Evolutionary conservation across 2,888 invertebrate species (phyloP).

Genomic region (Leptopterna dolabrata): DNA sequence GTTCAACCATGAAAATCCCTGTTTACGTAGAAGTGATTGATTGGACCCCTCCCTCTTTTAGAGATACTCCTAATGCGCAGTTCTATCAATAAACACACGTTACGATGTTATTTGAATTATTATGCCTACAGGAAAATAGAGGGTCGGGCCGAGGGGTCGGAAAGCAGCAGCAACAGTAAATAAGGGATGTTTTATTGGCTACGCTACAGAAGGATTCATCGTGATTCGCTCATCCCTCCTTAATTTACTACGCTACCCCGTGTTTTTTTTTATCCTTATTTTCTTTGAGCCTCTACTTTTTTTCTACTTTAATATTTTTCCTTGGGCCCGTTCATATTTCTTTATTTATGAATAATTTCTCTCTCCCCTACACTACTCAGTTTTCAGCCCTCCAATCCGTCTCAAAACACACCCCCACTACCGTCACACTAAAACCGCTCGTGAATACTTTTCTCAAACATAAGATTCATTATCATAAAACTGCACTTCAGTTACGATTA

Average conservation of each 20-base stretch:
- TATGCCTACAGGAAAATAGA: slow-evolving; percentile 22
- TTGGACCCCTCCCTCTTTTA: background rate
- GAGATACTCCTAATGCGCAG: background rate
- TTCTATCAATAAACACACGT: slow-evolving; percentile 31
- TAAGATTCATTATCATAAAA: slow-evolving; percentile 21
- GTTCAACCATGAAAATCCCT: background rate
- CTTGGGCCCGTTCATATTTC: slow-evolving; percentile 7
- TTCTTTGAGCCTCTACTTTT: background rate
- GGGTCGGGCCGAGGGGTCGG: background rate
- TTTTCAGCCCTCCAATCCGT: slow-evolving; percentile 1
- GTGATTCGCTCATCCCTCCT: slow-evolving; percentile 48
- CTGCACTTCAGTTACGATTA: slow-evolving; percentile 11
- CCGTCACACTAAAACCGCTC: background rate
- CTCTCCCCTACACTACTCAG: background rate
- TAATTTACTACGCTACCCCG: slow-evolving; percentile 23
- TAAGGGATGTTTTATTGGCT: slow-evolving; percentile 49
- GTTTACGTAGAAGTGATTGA: slow-evolving; percentile 25
- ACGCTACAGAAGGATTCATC: slow-evolving; percentile 23
- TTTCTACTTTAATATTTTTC: background rate
- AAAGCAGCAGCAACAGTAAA: slow-evolving; percentile 18
- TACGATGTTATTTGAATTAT: slow-evolving; percentile 40
- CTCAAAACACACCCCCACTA: background rate
- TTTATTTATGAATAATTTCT: slow-evolving; percentile 8
- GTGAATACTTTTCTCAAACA: background rate
- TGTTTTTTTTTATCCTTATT: background rate